These are phyloP conservation scores for Cosmopolites sordidus DNA, from an alignment of 2,888 invertebrate genomes.

Conservation along the genomic window DNA sequence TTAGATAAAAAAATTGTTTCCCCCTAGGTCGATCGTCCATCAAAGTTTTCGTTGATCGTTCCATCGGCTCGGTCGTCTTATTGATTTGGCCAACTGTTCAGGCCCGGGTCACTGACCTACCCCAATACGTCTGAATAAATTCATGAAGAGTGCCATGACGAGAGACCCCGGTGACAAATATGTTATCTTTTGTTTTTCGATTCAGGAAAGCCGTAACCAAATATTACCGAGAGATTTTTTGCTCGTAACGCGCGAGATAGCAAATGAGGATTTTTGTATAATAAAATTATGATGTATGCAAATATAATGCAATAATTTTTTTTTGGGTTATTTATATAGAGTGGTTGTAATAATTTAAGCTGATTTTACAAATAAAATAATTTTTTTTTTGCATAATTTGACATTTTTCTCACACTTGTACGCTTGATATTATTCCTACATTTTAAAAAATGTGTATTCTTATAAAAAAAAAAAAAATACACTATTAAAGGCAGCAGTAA, in stretches of 20 bases:
- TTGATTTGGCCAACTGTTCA: slow-evolving; percentile 39
- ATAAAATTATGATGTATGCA: too few relatives aligned
- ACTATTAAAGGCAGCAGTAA: too few relatives aligned
- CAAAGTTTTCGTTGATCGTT: slow-evolving; percentile 22
- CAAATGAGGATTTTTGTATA: too few relatives aligned
- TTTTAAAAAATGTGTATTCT: too few relatives aligned
- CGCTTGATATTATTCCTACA: too few relatives aligned
- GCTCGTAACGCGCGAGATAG: background rate
- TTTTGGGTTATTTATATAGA: too few relatives aligned
- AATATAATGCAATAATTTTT: too few relatives aligned
- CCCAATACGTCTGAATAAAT: slow-evolving; percentile 41
- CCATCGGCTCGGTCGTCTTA: slow-evolving; percentile 29
- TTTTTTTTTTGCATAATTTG: too few relatives aligned
- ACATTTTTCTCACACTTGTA: too few relatives aligned
- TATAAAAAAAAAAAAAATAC: too few relatives aligned
- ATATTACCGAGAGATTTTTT: slow-evolving; percentile 8
- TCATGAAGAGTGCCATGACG: slow-evolving; percentile 39
- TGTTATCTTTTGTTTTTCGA: slow-evolving; percentile 20
- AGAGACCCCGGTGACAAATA: slow-evolving; percentile 24
- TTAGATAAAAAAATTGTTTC: slow-evolving; percentile 28
- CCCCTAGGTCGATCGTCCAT: slow-evolving; percentile 11
- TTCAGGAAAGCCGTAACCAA: slow-evolving; percentile 19
- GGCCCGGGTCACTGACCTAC: slow-evolving; percentile 40
- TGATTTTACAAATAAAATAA: too few relatives aligned
- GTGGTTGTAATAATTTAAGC: too few relatives aligned